Base-by-base conservation (phyloP, 2,888 invertebrate genomes). In the Octonoba sinensis region DNA sequence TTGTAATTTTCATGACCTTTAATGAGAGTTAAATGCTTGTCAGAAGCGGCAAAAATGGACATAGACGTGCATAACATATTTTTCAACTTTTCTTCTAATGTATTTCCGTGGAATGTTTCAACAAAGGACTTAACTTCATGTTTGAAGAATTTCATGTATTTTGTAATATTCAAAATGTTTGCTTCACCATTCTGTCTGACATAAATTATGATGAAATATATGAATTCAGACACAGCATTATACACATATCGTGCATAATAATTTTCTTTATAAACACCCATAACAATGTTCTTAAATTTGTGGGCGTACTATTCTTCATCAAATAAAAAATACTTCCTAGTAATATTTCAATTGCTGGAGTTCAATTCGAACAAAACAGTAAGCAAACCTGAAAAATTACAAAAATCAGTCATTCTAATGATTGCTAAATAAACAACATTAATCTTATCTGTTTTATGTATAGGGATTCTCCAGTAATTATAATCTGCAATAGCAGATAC, bases 201-300 rank as follows among this genome's bases (percentile, higher is more conserved):
- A 56, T 56, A 60, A 22, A 57, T 15, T 47, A 81, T 64, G 2
- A 69, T 3, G 69, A 81, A 69, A 44, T 73, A 81, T 22, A 81
- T 27, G 20, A 54, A 81, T 49, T 81, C 79, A 57, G 56, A 69
- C 3, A 81, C 47, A 16, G 69, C 66, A 69, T 67, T 81, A 47
- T 73, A 74, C 18, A 73, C 56, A 64, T 73, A 81, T 13, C 51
- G 59, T 4, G 51, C 49, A 27, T 56, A 20, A 20, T 73, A 56
- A 6, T 51, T 20, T 27, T 67, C 54, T 47, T 74, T 62, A 8
- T 62, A n/a, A 12, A 1, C 6, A 24, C 15, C 18, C 62, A 62
- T 36, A 60, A 15, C 4, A 36, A 36, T 36, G 36, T 36, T 8
- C 36, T 36, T 8, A 36, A 36, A 36, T 11, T 36, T 36, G 1